Evolutionary conservation across 2,888 invertebrate genomes (phyloP).

Genomic region (Portevinia maculata): DNA sequence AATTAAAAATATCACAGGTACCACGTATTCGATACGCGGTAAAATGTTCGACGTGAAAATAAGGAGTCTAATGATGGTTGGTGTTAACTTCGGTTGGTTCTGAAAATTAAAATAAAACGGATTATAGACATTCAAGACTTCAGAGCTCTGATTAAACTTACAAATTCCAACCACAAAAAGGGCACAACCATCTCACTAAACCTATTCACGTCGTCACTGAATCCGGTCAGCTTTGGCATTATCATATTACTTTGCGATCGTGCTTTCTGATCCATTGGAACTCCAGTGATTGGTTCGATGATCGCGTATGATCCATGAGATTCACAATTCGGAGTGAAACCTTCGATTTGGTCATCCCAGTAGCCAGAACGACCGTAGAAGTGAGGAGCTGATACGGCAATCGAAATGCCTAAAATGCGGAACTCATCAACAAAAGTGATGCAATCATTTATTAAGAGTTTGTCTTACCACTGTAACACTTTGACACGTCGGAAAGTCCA

Average conservation of each 20-base stretch:
- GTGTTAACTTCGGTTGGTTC: slow-evolving; percentile 85
- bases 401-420: slow-evolving; percentile 85
- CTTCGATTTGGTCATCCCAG: slow-evolving; percentile 84
- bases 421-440: no score
- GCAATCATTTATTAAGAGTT: not conserved
- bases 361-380: slow-evolving; percentile 84
- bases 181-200: slow-evolving; percentile 86
- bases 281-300: slow-evolving; percentile 88
- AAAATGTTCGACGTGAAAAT: slow-evolving; percentile 84
- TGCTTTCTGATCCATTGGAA: slow-evolving; percentile 86
- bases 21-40: slow-evolving; percentile 83
- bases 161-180: slow-evolving; percentile 88
- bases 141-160: slow-evolving; percentile 84
- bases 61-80: slow-evolving; percentile 83
- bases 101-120: slow-evolving; percentile 80
- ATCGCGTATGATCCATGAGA: slow-evolving; percentile 87
- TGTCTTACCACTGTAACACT: slow-evolving; percentile 86
- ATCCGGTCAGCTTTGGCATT: slow-evolving; percentile 84
- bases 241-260: slow-evolving; percentile 87
- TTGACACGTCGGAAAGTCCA: slow-evolving; percentile 87
- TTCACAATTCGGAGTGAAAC: slow-evolving; percentile 84
- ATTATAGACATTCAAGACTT: no score
- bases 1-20: slow-evolving; percentile 72
- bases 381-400: slow-evolving; percentile 89
- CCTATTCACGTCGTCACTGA: slow-evolving; percentile 83